These are phyloP conservation scores for Drosophila kohkoa DNA, from an alignment of 1,140 invertebrate genomes.

Conservation along the genomic window DNA sequence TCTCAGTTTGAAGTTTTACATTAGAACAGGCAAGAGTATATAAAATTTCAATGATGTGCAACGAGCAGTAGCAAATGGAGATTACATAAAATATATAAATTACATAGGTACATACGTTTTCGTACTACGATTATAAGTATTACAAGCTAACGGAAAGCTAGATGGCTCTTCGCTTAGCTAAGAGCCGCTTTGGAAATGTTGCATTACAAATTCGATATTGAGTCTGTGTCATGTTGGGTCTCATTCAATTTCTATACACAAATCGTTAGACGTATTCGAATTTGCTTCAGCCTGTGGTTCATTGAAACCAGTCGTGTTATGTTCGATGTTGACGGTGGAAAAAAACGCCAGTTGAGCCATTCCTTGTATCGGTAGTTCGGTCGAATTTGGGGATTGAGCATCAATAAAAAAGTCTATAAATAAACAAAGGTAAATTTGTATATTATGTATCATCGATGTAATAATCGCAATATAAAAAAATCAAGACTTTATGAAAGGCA, in stretches of 20 bases:
- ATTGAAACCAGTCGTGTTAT: conserved; percentile 1
- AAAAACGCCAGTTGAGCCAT: conserved; percentile 19
- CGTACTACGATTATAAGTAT: conserved; percentile 42
- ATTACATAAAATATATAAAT: conserved; percentile 32
- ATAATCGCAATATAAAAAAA: not conserved
- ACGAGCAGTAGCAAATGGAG: conserved; percentile 10
- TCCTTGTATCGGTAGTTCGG: not conserved
- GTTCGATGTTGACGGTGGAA: conserved; percentile 28
- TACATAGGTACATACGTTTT: conserved; percentile 43
- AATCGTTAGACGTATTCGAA: conserved; percentile 36
- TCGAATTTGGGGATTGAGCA: conserved; percentile 54
- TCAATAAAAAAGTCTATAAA: conserved; percentile 70
- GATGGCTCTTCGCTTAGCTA: conserved; percentile 45
- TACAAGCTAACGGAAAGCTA: conserved; percentile 47
- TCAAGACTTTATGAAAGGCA: not conserved
- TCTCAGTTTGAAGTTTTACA: conserved; percentile 25
- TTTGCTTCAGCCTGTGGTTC: conserved; percentile 10
- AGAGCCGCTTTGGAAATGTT: conserved; percentile 53
- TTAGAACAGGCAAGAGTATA: conserved; percentile 10
- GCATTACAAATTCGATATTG: conserved; percentile 45
- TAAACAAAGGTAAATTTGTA: not conserved
- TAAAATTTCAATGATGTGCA: conserved; percentile 17
- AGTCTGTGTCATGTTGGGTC: conserved; percentile 28
- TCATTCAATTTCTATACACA: conserved; percentile 48
- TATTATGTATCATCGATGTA: not conserved